phyloP scores from a whole-genome alignment of 2,113 vertebrate species.

The Mixornis gularis region DNA sequence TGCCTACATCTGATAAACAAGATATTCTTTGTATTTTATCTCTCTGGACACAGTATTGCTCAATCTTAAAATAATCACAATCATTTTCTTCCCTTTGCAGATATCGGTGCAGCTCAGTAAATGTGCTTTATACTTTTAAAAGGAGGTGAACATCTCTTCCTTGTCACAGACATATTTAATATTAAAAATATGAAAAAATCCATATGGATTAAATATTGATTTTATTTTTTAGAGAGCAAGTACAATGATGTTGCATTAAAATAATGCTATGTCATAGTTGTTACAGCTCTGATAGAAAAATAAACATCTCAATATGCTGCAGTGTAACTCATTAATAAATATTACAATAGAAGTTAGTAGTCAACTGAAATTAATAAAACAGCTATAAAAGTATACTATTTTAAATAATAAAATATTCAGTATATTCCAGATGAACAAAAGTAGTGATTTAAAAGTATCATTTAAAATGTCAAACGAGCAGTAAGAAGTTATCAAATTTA shows the following conservation, averaged over 20 bases:
- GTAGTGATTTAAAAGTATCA: slow-evolving; percentile 54
- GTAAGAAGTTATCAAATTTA: slow-evolving; percentile 32
- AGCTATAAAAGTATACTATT: slow-evolving; percentile 55
- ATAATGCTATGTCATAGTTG: slow-evolving; percentile 62
- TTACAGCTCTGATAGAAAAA: slow-evolving; percentile 73
- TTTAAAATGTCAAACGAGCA: slow-evolving; percentile 33
- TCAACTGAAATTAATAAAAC: slow-evolving; percentile 61
- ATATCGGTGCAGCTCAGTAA: background rate
- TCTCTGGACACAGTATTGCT: background rate
- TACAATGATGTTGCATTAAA: slow-evolving; percentile 63
- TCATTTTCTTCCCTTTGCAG: background rate
- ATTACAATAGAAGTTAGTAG: slow-evolving; percentile 70
- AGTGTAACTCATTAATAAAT: slow-evolving; percentile 73
- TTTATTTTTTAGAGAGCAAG: slow-evolving; percentile 63
- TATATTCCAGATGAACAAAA: slow-evolving; percentile 40
- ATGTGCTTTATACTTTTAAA: background rate
- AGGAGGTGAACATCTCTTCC: background rate
- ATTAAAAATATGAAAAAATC: slow-evolving; percentile 22
- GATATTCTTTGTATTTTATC: background rate
- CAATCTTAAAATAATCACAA: background rate
- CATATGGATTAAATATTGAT: slow-evolving; percentile 36
- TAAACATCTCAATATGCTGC: slow-evolving; percentile 70
- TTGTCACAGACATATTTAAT: background rate
- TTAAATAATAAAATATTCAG: slow-evolving; percentile 61
- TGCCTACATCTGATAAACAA: background rate